Percentiles rank a stretch among this genome's conserved stretches.
Evolutionary conservation across 37 sponge, comb jelly and placozoan species (phyloP).

Genomic region (Theonella swinhoei): DNA sequence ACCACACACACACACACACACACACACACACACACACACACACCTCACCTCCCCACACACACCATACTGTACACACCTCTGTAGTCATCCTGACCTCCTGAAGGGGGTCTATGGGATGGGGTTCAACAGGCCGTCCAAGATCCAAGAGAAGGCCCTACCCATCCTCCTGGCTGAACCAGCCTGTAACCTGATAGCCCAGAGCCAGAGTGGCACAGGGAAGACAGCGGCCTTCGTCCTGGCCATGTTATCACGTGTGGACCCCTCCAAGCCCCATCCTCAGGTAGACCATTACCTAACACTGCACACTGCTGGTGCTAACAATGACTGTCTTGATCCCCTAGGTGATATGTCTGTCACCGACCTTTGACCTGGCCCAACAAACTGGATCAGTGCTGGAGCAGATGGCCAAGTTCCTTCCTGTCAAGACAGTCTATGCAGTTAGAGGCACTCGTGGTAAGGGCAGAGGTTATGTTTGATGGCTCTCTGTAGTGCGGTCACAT

Average conservation of each 20-base stretch:
- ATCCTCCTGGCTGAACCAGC: slow-evolving; percentile 90
- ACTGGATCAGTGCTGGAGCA: slow-evolving; percentile 81
- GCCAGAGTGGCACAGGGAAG: slow-evolving; percentile 97
- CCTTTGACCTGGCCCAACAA: slow-evolving; percentile 92
- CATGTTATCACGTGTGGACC: slow-evolving; percentile 83
- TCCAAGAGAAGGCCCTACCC: slow-evolving; percentile 96
- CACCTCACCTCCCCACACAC: background rate
- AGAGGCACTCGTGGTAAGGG: slow-evolving; percentile 68
- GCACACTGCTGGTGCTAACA: background rate
- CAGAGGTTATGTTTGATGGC: slow-evolving; percentile 13
- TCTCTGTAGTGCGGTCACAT: background rate
- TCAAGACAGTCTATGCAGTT: slow-evolving; percentile 78
- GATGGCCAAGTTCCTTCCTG: slow-evolving; percentile 78
- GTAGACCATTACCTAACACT: slow-evolving; percentile 25
- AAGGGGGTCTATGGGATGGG: slow-evolving; percentile 96
- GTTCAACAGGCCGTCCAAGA: slow-evolving; percentile 92
- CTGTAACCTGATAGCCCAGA: slow-evolving; percentile 92
- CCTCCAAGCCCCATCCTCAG: slow-evolving; percentile 77
- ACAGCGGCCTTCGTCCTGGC: slow-evolving; percentile 97
- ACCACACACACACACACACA: background rate
- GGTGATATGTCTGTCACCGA: slow-evolving; percentile 91
- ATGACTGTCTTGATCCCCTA: slow-evolving; percentile 16
- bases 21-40: slow-evolving; percentile 9
- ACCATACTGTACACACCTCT: background rate
- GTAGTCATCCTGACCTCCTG: slow-evolving; percentile 79